These are phyloP conservation scores for Takifugu bimaculatus DNA, from an alignment of 2,113 vertebrate species.

Conservation along the genomic window DNA sequence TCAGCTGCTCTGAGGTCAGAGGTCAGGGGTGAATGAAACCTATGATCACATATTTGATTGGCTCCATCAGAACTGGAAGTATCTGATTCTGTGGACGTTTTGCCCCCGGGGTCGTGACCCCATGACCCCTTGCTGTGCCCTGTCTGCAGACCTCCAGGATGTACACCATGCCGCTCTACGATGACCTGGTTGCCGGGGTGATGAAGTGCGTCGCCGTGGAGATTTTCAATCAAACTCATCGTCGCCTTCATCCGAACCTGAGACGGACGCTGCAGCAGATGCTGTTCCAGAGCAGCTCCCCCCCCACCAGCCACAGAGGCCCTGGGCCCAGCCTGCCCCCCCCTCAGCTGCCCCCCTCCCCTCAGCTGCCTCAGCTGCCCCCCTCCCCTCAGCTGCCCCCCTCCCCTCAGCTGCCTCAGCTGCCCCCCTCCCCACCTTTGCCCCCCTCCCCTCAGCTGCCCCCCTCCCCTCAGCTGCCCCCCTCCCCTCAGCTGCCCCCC, in stretches of 20 bases:
- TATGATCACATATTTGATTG: too few relatives aligned
- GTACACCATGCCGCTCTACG: slow-evolving; percentile 96
- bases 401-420: not conserved
- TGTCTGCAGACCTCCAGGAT: slow-evolving; percentile 88
- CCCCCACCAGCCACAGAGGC: slow-evolving; percentile 30
- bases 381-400: slow-evolving; percentile 18
- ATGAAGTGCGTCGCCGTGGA: slow-evolving; percentile 92
- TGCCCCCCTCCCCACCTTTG: slow-evolving; percentile 43
- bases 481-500: slow-evolving; percentile 54
- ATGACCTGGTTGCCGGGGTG: slow-evolving; percentile 89
- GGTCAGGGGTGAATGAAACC: too few relatives aligned
- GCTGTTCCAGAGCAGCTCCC: slow-evolving; percentile 75
- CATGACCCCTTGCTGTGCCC: too few relatives aligned
- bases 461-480: slow-evolving; percentile 23
- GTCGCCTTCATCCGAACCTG: slow-evolving; percentile 90
- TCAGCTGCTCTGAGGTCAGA: too few relatives aligned
- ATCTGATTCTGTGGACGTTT: too few relatives aligned
- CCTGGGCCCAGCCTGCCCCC: slow-evolving; percentile 10
- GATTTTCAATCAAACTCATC: slow-evolving; percentile 92
- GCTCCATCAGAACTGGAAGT: not conserved
- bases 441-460: slow-evolving; percentile 62
- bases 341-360: slow-evolving; percentile 56
- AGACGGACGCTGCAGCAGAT: slow-evolving; percentile 91
- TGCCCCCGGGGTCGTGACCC: too few relatives aligned
- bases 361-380: too few relatives aligned